Conservation (phyloP, 1,140 invertebrate species). For the Delia radicum region DNA sequence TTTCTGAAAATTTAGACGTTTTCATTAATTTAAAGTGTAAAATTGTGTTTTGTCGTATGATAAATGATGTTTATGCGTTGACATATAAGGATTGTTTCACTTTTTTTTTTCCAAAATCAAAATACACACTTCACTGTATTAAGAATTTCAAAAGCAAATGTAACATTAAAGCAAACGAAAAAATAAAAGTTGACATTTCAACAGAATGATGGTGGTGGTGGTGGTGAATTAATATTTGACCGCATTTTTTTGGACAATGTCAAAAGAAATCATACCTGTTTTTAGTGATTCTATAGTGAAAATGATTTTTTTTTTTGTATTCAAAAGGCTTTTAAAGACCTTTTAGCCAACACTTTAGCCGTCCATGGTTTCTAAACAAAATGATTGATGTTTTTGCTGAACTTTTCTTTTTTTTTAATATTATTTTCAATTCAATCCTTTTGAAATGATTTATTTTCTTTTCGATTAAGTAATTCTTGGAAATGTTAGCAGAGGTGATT, state of each 20-base stretch:
- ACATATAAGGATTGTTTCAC: conserved; percentile 16
- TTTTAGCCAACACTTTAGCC: conserved; percentile 22
- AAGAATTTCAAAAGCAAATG: background rate
- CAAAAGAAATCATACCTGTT: conserved; percentile 19
- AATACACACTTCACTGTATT: background rate
- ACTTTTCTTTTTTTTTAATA: background rate
- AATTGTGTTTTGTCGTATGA: conserved; percentile 22
- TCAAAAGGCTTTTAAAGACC: conserved; percentile 13
- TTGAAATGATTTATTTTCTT: background rate
- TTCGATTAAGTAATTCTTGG: background rate
- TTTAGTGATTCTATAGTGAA: background rate
- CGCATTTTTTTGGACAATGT: background rate
- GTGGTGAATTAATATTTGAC: background rate
- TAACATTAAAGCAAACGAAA: background rate
- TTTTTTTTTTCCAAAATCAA: background rate
- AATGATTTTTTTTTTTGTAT: background rate
- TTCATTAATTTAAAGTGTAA: conserved; percentile 24
- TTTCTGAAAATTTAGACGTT: conserved; percentile 17
- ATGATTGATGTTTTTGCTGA: conserved; percentile 10
- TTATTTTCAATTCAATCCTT: background rate
- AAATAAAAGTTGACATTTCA: background rate
- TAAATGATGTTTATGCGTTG: conserved; percentile 24
- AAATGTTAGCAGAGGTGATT: conserved; percentile 5
- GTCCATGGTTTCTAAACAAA: background rate
- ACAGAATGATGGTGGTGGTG: background rate